phyloP scores from a whole-genome alignment of 2,888 invertebrate genomes.

The Trachelus stipa region DNA sequence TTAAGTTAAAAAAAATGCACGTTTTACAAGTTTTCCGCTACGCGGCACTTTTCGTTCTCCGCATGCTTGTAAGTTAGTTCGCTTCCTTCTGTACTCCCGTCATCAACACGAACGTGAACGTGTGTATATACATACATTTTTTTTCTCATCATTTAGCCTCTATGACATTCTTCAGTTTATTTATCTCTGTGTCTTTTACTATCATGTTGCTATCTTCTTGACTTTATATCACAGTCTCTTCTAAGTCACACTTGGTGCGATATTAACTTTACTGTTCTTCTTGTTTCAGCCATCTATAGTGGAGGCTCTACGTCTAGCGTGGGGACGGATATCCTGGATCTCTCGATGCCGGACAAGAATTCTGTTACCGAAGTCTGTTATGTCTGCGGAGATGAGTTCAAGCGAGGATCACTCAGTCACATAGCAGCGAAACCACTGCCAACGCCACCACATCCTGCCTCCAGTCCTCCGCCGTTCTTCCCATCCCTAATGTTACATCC shows the following conservation, averaged over 20 bases:
- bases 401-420: constrained; percentile 83
- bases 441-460: constrained; percentile 59
- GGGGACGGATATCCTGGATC: constrained; percentile 87
- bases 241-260: constrained; percentile 25
- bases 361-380: constrained; percentile 91
- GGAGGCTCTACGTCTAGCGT: constrained; percentile 68
- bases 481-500: constrained; percentile 80
- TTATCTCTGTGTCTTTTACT: background rate
- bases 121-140: background rate
- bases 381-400: constrained; percentile 90
- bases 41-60: background rate
- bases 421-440: constrained; percentile 72
- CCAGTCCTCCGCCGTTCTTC: constrained; percentile 73
- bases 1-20: constrained; percentile 17
- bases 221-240: constrained; percentile 19
- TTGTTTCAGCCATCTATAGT: constrained; percentile 57
- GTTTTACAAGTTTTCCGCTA: constrained; percentile 3
- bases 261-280: background rate
- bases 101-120: background rate
- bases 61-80: background rate
- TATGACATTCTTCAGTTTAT: background rate
- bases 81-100: background rate
- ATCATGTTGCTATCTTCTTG: background rate
- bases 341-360: constrained; percentile 94
- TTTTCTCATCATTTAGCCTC: background rate